Base-by-base conservation (phyloP, 1,140 invertebrate genomes). In the Harlomillsia oculata region DNA sequence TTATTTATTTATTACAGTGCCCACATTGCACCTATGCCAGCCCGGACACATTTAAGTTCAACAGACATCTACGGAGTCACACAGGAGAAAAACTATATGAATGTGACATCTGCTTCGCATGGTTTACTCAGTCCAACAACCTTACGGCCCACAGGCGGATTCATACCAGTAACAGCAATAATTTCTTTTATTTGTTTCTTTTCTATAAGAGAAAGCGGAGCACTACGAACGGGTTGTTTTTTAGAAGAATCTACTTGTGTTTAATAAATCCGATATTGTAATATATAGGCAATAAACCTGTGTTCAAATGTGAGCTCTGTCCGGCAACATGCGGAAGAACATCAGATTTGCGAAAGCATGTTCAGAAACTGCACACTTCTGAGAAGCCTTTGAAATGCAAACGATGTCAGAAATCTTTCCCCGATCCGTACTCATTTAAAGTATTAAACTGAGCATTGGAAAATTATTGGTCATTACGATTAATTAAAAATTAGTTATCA, bases 21-120 rank as follows among this genome's bases (percentile, higher is more conserved):
- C 87, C 88, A 0, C 89, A 97, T 73, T 98, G 94, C 75, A 94
- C 89, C 3, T 98, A 98, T 69, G 93, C 94, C 16, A 95, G 89
- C 68, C 93, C 93, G 5, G 94, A 98, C 72, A 96, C 93, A 13
- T 97, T 97, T 71, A 97, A 97, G 74, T 73, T 98, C 16, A 81
- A 81, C 67, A 66, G 80, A 16, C 80, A 81, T 69, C 65, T 81
- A 29, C 64, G 80, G 29, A 80, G 79, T 49, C 80, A 81, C 61
- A 81, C 80, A 0, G 76, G 79, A 1, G 79, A 81, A 61, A 80
- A 80, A 62, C 80, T 80, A 9, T 81, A 81, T 59, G 75, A 77
- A 60, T 81, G 80, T 70, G 77, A 80, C 55, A 74, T 80, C 26
- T 81, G 80, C 63, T 73, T 76, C 54, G 69, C 87, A 26, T 77